Base-by-base conservation (phyloP, 1,140 invertebrate genomes). In the Pseudoatta argentina region DNA sequence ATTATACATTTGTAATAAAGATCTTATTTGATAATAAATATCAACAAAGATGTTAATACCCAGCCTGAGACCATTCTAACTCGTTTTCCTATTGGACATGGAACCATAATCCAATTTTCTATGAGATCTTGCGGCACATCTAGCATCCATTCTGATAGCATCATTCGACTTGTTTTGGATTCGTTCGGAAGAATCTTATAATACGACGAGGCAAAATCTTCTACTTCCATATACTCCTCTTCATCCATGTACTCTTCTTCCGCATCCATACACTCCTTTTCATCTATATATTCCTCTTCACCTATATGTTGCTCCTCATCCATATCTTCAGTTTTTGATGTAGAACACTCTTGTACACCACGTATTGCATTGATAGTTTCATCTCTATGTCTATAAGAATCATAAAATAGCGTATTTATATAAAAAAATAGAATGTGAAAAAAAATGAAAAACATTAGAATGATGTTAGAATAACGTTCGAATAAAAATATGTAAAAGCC, bases 131-230 rank as follows among this genome's bases (percentile, higher is more conserved):
- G 95, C 18, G 98, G 98, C 66, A 97, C 96, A 89, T 99, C 98
- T 2, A 97, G 94, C 93, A 99, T 95, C 98, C 98, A 99, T 94
- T 99, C 98, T 0, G 98, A 99, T 34, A 98, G 92, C 98, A 98
- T 98, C 51, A 98, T 93, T 93, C 93, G 92, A 89, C 94, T 94
- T 67, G 88, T 91, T 82, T 93, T 94, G 51, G 87, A 21, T 51
- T 87, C 86, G 6, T 27, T 73, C 3, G 30, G 63, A 16, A 64
- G 3, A 21, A 21, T 12, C 10, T 12, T 67, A 14, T 44, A 48
- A 21, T 44, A 39, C 24, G 85, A 88, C 39, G 72, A 88, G 12
- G 89, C 21, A 4, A 0, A 48, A 63, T 53, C 59, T 18, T 94
- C 91, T 16, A 92, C 51, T 71, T 94, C 93, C 93, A 94, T 92